These are phyloP conservation scores for Trogon melanurus DNA, from an alignment of 2,113 vertebrate species.

Conservation along the genomic window DNA sequence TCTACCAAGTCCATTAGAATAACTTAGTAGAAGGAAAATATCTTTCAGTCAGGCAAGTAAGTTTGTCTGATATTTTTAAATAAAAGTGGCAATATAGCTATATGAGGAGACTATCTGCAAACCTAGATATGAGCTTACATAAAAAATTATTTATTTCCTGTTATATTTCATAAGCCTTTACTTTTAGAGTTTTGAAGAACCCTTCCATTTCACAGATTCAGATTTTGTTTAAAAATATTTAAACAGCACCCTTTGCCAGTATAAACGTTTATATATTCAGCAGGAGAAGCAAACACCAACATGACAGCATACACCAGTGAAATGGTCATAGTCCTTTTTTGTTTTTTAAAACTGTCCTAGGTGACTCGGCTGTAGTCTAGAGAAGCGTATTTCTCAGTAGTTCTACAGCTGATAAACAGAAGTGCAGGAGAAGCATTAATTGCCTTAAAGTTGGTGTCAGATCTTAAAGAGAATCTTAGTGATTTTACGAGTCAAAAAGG, in stretches of 20 bases:
- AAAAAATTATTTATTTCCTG: conserved; percentile 18
- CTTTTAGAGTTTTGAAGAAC: background rate
- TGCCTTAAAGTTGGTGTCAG: background rate
- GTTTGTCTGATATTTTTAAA: conserved; percentile 1
- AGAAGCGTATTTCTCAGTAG: background rate
- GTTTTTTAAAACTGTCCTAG: background rate
- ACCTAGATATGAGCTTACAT: background rate
- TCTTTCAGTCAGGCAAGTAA: conserved; percentile 45
- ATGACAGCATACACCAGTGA: background rate
- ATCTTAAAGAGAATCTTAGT: background rate
- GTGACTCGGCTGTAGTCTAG: background rate
- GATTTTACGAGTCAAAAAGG: background rate
- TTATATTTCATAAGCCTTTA: background rate
- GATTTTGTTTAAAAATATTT: background rate
- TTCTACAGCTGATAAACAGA: background rate
- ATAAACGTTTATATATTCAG: background rate
- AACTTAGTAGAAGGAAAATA: conserved; percentile 33
- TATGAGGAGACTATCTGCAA: background rate
- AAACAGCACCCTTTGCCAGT: background rate
- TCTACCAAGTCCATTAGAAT: conserved; percentile 30
- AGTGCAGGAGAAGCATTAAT: background rate
- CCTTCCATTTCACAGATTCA: background rate
- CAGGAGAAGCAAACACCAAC: background rate
- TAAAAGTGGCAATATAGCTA: background rate
- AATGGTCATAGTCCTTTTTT: background rate